Base-by-base conservation (phyloP, 1,140 invertebrate genomes). In the Pemphigus obesinymphae region DNA sequence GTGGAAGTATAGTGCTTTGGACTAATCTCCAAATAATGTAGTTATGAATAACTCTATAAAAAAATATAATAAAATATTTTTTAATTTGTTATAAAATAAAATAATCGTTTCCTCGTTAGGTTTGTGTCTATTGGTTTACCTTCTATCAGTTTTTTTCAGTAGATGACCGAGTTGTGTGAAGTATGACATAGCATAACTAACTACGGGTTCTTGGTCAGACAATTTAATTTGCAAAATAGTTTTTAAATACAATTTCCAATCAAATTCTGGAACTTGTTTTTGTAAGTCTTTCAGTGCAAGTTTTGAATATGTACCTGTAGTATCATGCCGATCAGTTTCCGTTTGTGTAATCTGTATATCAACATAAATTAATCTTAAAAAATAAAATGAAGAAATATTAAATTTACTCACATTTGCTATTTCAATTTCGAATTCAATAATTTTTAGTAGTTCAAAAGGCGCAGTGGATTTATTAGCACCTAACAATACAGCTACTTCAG, bases 21-120 rank as follows among this genome's bases (percentile, higher is more conserved):
- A 94, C 90, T 68, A 96, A 85, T 34, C 94, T 88, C 95, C 95
- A 96, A 2, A 96, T 86, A 31, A 94, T 89, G 85, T 96, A 96
- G 86, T 96, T 96, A 85, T 95, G 92, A 11, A 96, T 86, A 0
- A 92, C 90, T 82, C 94, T 94, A 86, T 4, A 85, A 85, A 82
- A 82, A 86, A 63, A n/a, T n/a, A n/a, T n/a, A n/a, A n/a, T n/a
- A n/a, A 31, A 72, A 82, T 37, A 11, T 13, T 2, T 11, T 10
- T 63, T 20, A 31, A 63, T 34, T n/a, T 63, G 20, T 31, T 20
- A 31, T 20, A 26, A 31, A 61, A 5, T 6, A 31, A 61, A 61
- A 61, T 61, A 17, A 34, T 20, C 1, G 1, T 29, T 31, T 20
- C 61, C 3, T 0, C 7, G n/a, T 66, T 66, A 23, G 20, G 20